Conservation (phyloP, 2,113 vertebrate species). For the Centropristis striata region DNA sequence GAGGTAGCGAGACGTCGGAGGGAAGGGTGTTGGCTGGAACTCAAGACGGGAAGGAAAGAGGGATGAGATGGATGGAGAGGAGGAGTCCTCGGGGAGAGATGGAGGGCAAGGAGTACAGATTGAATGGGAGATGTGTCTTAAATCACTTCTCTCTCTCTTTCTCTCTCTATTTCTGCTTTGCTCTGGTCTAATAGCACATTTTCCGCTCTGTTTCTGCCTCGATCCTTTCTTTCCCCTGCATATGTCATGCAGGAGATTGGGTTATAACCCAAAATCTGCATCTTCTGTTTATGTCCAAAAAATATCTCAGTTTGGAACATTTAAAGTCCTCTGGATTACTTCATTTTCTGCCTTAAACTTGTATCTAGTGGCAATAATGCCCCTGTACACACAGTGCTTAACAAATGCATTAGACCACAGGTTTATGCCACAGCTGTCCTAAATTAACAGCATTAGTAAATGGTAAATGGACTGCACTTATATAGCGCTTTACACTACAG, state of each 20-base stretch:
- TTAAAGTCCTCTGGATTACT: too few relatives aligned
- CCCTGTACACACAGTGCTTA: too few relatives aligned
- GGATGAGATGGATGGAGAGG: constrained; percentile 39
- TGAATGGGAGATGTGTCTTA: constrained; percentile 47
- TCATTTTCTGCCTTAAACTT: too few relatives aligned
- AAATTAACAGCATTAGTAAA: too few relatives aligned
- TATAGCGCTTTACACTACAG: too few relatives aligned
- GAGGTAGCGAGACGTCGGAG: constrained; percentile 11
- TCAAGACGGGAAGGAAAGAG: constrained; percentile 22
- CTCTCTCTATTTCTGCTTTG: constrained; percentile 31
- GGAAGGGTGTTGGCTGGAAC: constrained; percentile 18
- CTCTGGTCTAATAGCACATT: constrained; percentile 16
- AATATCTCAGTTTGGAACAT: neutral
- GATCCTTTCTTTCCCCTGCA: neutral
- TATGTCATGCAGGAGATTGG: neutral
- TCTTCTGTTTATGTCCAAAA: neutral
- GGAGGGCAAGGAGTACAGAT: constrained; percentile 55
- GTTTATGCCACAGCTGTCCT: too few relatives aligned
- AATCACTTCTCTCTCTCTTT: constrained; percentile 49
- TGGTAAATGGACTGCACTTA: too few relatives aligned
- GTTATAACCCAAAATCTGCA: neutral
- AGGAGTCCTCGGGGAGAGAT: constrained; percentile 57
- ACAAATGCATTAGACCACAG: too few relatives aligned
- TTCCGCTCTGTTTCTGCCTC: neutral
- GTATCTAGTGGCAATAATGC: too few relatives aligned